A percentile compares a stretch with the other conserved stretches of the same genome.
These are phyloP conservation scores for Uromys caudimaculatus DNA, from an alignment of 2,797 vertebrate species.

Conservation along the genomic window DNA sequence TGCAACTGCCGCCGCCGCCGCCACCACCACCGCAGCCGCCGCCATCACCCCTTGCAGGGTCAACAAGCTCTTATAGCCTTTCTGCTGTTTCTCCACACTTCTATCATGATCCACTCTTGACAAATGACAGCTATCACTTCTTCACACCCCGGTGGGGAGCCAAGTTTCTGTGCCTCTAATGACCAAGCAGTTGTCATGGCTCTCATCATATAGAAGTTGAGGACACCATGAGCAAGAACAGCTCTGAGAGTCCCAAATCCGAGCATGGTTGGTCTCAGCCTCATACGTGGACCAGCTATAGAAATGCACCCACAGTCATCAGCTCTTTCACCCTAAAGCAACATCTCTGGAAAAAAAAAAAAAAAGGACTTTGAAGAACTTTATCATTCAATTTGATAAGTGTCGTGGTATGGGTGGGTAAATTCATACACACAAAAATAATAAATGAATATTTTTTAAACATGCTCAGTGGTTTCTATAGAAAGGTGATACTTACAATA, in stretches of 20 bases:
- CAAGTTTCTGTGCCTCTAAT: background rate
- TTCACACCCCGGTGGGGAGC: background rate
- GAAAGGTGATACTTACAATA: background rate
- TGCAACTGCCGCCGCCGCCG: background rate
- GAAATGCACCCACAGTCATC: background rate
- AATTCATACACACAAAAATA: background rate
- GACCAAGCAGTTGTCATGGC: background rate
- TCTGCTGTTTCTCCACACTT: background rate
- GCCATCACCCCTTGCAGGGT: background rate
- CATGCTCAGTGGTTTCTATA: background rate
- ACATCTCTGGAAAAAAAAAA: too few species aligned
- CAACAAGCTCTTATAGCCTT: background rate
- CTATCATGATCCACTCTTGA: background rate
- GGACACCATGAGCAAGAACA: background rate
- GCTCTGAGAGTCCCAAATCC: background rate
- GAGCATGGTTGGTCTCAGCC: background rate
- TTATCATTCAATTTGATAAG: background rate
- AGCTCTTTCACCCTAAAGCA: background rate
- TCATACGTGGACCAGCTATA: background rate
- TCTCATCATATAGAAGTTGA: background rate
- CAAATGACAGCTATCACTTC: background rate
- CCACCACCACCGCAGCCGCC: background rate
- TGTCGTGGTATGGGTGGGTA: background rate
- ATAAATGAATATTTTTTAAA: background rate
- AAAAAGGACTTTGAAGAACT: background rate